phyloP scores from a whole-genome alignment of 92 coral and sea anemone genomes.

The Porites divaricata region DNA sequence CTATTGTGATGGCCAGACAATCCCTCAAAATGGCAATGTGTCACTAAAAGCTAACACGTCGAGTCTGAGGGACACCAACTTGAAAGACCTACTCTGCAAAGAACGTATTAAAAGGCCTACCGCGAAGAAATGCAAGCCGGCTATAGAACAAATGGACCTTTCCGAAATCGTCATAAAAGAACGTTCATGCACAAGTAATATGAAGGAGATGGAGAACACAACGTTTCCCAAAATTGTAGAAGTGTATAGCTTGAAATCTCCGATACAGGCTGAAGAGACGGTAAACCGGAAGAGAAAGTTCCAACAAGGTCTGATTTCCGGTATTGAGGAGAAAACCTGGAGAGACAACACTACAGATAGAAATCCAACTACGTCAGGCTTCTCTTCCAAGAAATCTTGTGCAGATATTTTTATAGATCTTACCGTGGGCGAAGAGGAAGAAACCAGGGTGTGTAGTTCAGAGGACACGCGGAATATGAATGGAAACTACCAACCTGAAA shows the following conservation, averaged over 20 bases:
- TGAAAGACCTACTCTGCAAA: not conserved
- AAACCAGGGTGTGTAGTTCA: not conserved
- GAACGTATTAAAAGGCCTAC: not conserved
- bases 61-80: not conserved
- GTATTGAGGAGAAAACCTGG: not conserved
- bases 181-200: not conserved
- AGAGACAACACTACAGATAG: not conserved
- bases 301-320: not conserved
- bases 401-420: constrained; percentile 22
- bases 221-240: constrained; percentile 25
- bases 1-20: constrained; percentile 24
- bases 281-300: not conserved
- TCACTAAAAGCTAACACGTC: not conserved
- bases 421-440: constrained; percentile 29
- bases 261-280: not conserved
- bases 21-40: not conserved
- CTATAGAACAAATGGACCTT: not conserved
- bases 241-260: constrained; percentile 26
- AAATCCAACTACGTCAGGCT: not conserved
- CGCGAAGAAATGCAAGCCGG: not conserved
- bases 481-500: not conserved
- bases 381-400: not conserved
- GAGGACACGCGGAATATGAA: not conserved
- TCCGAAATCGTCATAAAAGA: not conserved
- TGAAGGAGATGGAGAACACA: not conserved